phyloP scores from a whole-genome alignment of 2,888 invertebrate species.

The Linnaemya vulpina region DNA sequence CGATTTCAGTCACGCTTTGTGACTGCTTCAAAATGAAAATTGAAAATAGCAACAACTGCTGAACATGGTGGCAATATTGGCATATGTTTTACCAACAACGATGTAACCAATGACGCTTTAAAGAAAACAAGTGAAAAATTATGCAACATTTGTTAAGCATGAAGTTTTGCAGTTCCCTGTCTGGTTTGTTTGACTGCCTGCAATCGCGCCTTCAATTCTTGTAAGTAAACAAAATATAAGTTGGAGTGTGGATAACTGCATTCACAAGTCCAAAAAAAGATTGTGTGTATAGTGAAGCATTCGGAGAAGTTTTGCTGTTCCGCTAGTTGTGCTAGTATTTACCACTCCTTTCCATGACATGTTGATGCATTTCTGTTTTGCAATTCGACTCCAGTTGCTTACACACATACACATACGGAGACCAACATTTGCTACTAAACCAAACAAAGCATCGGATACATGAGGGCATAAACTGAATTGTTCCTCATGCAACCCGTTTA shows the following conservation, averaged over 20 bases:
- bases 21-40: constrained; percentile 20
- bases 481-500: neutral
- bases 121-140: constrained; percentile 72
- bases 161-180: constrained; percentile 5
- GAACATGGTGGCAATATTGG: constrained; percentile 37
- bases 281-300: neutral
- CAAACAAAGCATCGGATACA: neutral
- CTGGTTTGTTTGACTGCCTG: constrained; percentile 45
- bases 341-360: constrained; percentile 36
- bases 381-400: no score
- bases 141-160: constrained; percentile 71
- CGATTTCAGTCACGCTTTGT: constrained; percentile 61
- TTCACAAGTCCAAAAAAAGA: neutral
- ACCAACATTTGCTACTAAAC: neutral
- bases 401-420: neutral
- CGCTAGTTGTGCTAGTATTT: neutral
- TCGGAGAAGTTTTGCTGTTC: constrained; percentile 1
- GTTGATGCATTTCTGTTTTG: neutral
- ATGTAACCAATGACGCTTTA: constrained; percentile 14
- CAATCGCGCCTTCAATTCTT: constrained; percentile 67
- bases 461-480: neutral
- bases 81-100: constrained; percentile 54
- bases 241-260: neutral
- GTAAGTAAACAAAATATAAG: neutral
- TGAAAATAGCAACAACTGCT: constrained; percentile 1